phyloP scores from a whole-genome alignment of 2,113 vertebrate species.

The Oncorhynchus mykiss region DNA sequence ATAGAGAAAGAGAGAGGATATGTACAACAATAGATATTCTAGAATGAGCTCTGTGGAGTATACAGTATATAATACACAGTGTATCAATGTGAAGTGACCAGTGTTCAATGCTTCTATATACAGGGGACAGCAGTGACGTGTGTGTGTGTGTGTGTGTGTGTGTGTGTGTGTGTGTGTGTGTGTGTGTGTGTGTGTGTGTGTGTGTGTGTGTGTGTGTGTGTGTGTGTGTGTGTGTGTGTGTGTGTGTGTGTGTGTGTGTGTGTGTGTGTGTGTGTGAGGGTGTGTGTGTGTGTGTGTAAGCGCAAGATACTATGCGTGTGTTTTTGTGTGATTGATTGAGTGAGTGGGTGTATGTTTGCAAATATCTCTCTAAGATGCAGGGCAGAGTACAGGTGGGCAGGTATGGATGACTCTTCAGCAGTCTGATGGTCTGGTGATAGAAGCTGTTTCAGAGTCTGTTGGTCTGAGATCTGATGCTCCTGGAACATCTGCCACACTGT shows the following conservation, averaged over 20 bases:
- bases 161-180: background rate
- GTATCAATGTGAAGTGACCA: background rate
- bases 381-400: too few species aligned
- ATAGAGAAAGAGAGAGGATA: conserved; percentile 3
- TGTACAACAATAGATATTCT: too few species aligned
- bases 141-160: background rate
- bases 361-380: too few species aligned
- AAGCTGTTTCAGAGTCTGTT: too few species aligned
- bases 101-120: background rate
- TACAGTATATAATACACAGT: background rate
- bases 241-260: background rate
- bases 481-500: too few species aligned
- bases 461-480: too few species aligned
- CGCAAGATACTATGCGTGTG: too few species aligned
- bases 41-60: too few species aligned
- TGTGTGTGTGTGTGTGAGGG: background rate
- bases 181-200: background rate
- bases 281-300: background rate
- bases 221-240: background rate
- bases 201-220: background rate
- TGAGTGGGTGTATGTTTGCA: conserved; percentile 19
- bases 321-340: background rate
- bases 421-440: too few species aligned
- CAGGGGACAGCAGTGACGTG: background rate
- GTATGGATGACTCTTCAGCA: too few species aligned